Conservation (phyloP, 1,140 invertebrate species). For the Sinella curviseta region DNA sequence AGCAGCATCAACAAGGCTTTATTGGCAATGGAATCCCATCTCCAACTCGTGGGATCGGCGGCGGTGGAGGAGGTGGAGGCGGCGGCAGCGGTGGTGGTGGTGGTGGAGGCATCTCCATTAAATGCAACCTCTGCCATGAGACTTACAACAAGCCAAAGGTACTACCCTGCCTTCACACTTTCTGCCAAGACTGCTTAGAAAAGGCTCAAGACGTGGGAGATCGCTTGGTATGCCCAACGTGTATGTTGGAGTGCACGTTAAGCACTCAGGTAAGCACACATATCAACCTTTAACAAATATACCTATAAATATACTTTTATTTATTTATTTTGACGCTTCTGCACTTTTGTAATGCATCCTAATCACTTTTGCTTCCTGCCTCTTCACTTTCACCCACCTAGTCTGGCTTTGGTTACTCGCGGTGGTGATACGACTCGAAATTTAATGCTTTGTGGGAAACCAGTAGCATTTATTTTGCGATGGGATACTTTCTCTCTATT, state of each 20-base stretch:
- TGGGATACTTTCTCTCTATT: too few relatives aligned
- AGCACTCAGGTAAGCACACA: constrained; percentile 54
- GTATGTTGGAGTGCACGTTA: constrained; percentile 70
- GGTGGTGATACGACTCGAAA: too few relatives aligned
- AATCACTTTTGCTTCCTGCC: not conserved
- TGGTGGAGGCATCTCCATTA: constrained; percentile 56
- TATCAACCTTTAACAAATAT: not conserved
- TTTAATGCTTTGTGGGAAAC: too few relatives aligned
- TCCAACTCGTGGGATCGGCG: not conserved
- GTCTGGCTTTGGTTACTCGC: not conserved
- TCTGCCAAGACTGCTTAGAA: constrained; percentile 78
- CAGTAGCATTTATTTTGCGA: too few relatives aligned
- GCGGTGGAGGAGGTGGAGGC: constrained; percentile 36
- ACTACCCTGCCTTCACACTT: constrained; percentile 78
- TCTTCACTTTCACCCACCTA: not conserved
- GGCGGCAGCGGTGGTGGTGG: constrained; percentile 47
- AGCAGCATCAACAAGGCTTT: constrained; percentile 32
- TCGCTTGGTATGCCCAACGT: constrained; percentile 78
- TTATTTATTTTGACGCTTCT: not conserved
- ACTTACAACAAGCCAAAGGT: constrained; percentile 70
- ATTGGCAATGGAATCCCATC: constrained; percentile 23
- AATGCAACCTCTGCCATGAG: constrained; percentile 80
- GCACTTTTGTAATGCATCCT: too few relatives aligned
- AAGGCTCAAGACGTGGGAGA: constrained; percentile 70
- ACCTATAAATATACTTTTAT: not conserved